Base-by-base conservation (phyloP, 2,113 vertebrate species). In the Sprattus sprattus region DNA sequence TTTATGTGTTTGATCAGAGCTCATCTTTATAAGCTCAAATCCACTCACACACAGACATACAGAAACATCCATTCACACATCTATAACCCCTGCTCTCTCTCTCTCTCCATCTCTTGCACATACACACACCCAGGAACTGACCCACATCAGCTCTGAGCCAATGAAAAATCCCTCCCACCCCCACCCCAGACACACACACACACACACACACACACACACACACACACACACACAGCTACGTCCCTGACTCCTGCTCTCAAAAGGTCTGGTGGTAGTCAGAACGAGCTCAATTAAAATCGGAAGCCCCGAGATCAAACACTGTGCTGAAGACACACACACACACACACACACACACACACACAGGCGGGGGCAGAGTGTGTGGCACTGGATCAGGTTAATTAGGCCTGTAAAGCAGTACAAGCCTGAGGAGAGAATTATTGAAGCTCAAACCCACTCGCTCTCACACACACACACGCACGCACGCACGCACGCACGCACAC, bases 401-500 rank as follows among this genome's bases (percentile, higher is more conserved):
- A 54, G 52, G 57, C 20, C 57, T 22, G 20, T n/a, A 64, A 64
- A 64, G 4, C 57, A 64, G 57, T 64, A 22, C n/a, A 64, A n/a
- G 57, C 57, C 57, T 64, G 20, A 47, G 22, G 22, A 64, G 6
- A 54, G 57, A 22, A 22, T 25, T 64, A n/a, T 22, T 64, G 20
- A 45, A 28, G 11, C 45, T 82, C 45, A 49, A 45, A n/a, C 81
- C 8, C 81, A 45, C 78, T 82, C 88, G 89, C 32, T 28, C 32
- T 2, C n/a, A 45, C 84, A 86, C 57, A 71, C 84, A 67, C 64
- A 39, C 57, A 67, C 45, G 11, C n/a, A 57, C 3, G 18, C 52
- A 49, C 75, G 10, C 84, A 64, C 54, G 15, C 4, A 28, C 25
- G n/a, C n/a, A n/a, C 82, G 2, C 16, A 22, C 54, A 22, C 54